phyloP scores from a whole-genome alignment of 2,888 invertebrate genomes.

The Congeria kusceri region DNA sequence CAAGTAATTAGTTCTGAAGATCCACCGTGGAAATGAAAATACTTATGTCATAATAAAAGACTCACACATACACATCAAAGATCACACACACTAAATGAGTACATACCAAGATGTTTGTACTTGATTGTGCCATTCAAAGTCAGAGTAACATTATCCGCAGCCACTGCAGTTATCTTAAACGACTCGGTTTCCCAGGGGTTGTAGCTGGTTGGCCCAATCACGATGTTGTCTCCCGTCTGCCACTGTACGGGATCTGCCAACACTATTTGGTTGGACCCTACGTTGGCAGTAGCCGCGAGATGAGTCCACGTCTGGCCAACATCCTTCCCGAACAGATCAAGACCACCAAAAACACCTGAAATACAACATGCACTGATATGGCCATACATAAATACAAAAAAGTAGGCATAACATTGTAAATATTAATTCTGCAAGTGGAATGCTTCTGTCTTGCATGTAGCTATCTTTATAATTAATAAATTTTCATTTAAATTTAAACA shows the following conservation, averaged over 20 bases:
- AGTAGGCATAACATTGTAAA: too few relatives aligned
- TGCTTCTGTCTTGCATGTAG: too few relatives aligned
- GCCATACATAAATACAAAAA: too few relatives aligned
- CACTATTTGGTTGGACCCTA: slow-evolving; percentile 68
- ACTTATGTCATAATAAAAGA: too few relatives aligned
- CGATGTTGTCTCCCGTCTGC: slow-evolving; percentile 76
- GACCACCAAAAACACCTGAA: slow-evolving; percentile 80
- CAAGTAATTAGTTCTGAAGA: too few relatives aligned
- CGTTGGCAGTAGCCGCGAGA: slow-evolving; percentile 69
- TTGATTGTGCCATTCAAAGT: slow-evolving; percentile 75
- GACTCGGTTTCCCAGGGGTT: slow-evolving; percentile 79
- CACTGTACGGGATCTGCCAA: slow-evolving; percentile 74
- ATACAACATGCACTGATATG: too few relatives aligned
- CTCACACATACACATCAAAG: too few relatives aligned
- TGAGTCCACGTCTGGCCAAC: slow-evolving; percentile 74
- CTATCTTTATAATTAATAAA: too few relatives aligned
- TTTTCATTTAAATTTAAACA: too few relatives aligned
- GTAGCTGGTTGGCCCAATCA: slow-evolving; percentile 76
- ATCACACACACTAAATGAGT: neutral
- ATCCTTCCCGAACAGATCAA: slow-evolving; percentile 79
- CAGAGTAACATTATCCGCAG: slow-evolving; percentile 64
- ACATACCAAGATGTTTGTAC: slow-evolving; percentile 77
- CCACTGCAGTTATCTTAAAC: slow-evolving; percentile 68
- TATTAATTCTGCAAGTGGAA: too few relatives aligned
- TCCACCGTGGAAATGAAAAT: too few relatives aligned